Base-by-base conservation (phyloP, 2,888 invertebrate species). In the Asteroscopus sphinx region DNA sequence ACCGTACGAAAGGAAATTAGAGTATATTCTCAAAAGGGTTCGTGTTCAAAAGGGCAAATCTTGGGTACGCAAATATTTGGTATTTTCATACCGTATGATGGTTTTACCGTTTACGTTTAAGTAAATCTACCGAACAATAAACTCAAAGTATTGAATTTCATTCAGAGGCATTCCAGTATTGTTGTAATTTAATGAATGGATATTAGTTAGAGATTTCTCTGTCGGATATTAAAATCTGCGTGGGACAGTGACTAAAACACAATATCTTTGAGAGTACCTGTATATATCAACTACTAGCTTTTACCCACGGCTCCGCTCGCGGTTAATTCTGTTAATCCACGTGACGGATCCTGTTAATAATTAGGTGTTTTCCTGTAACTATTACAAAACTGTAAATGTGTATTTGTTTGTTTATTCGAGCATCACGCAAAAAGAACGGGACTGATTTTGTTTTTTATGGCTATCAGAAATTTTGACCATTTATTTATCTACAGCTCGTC, bases 71-170 rank as follows among this genome's bases (percentile, higher is more conserved):
- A 37, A 51, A 51, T 33, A 39, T 47, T 47, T 37, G 3, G 7
- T 33, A 11, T 32, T 49, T 35, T 13, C 9, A 12, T n/a, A 26
- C 7, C 35, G 3, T 39, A 17, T 26, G 36, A 16, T 26, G 15
- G 17, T 11, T 26, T 35, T 40, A n/a, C 11, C 6, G 26, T 26
- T 13, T 9, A 26, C 48, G 21, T 47, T 40, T 17, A 35, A 32
- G 12, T 68, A 58, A 68, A 49, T 17, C 49, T 11, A 35, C 35
- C 2, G 11, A 45, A 62, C 33, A 52, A 52, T 51, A 32, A 41
- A 39, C 6, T 9, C 15, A 37, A 13, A 7, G 21, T 44, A 59
- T 39, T 48, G 32, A 33, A 42, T 46, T 44, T 4, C 2, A 39
- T 39, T 45, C n/a, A 16, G 9, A 7, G 21, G 15, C 41, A 25